A percentile compares a stretch with the other conserved stretches of the same genome.
These are phyloP conservation scores for Apis mellifera DNA, from an alignment of 1,140 invertebrate genomes.

Conservation along the genomic window DNA sequence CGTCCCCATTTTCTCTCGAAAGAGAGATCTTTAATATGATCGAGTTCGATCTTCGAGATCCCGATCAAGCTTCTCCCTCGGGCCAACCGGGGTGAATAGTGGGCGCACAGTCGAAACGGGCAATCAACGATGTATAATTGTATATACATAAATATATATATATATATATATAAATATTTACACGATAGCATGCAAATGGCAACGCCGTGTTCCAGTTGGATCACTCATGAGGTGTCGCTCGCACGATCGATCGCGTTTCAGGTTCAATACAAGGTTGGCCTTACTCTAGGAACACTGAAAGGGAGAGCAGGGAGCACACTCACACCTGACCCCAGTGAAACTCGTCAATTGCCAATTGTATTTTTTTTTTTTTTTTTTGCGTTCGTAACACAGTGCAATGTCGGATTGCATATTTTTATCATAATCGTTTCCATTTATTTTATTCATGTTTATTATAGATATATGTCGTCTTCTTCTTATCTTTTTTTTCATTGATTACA, in stretches of 20 bases:
- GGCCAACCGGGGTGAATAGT: conserved; percentile 17
- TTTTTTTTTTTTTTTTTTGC: conserved; percentile 32
- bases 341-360: conserved; percentile 77
- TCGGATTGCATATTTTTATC: conserved; percentile 17
- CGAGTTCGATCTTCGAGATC: conserved; percentile 11
- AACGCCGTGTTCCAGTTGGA: conserved; percentile 74
- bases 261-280: conserved; percentile 62
- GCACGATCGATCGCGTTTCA: conserved; percentile 62
- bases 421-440: background rate
- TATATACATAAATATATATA: conserved; percentile 25
- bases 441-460: too few relatives aligned
- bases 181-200: conserved; percentile 71
- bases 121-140: conserved; percentile 46
- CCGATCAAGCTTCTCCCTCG: conserved; percentile 5
- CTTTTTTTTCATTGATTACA: background rate
- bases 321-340: conserved; percentile 81
- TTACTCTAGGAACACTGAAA: conserved; percentile 76
- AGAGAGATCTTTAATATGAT: conserved; percentile 20
- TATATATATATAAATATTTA: background rate
- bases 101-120: conserved; percentile 54
- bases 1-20: conserved; percentile 15
- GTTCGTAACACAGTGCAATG: conserved; percentile 11
- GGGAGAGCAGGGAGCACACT: conserved; percentile 77
- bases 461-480: background rate
- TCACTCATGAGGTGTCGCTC: conserved; percentile 75